phyloP scores from a whole-genome alignment of 1,140 invertebrate genomes.

The Mycetomoellerius zeteki region DNA sequence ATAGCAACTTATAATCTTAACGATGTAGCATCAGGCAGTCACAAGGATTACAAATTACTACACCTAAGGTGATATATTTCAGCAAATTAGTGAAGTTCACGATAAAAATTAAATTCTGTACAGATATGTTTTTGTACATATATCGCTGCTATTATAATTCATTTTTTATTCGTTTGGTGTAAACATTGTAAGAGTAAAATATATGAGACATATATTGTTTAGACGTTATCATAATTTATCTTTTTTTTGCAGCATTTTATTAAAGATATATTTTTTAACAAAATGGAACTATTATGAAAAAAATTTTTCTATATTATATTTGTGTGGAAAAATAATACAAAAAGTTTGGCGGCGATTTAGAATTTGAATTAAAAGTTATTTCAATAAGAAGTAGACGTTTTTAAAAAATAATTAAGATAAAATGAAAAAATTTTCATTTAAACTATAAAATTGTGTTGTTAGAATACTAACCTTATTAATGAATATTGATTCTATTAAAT shows the following conservation, averaged over 20 bases:
- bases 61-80: neutral
- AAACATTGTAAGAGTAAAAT: neutral
- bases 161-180: neutral
- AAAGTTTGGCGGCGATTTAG: too few species aligned
- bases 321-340: too few species aligned
- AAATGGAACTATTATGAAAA: too few species aligned
- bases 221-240: neutral
- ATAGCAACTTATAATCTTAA: neutral
- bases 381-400: too few species aligned
- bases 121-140: neutral
- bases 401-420: too few species aligned
- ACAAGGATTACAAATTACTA: conserved; percentile 16
- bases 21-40: neutral
- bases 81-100: conserved; percentile 6
- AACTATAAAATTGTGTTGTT: too few species aligned
- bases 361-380: too few species aligned
- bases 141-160: neutral
- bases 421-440: too few species aligned
- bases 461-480: too few species aligned
- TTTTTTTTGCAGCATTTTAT: neutral
- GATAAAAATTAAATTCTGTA: conserved; percentile 23
- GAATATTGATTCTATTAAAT: too few species aligned
- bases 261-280: neutral
- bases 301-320: too few species aligned
- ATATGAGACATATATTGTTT: neutral